Evolutionary conservation across 2,113 vertebrate species (phyloP), one percentile per base, ranked within the genome.

Genomic region (Bambusicola thoracicus): DNA sequence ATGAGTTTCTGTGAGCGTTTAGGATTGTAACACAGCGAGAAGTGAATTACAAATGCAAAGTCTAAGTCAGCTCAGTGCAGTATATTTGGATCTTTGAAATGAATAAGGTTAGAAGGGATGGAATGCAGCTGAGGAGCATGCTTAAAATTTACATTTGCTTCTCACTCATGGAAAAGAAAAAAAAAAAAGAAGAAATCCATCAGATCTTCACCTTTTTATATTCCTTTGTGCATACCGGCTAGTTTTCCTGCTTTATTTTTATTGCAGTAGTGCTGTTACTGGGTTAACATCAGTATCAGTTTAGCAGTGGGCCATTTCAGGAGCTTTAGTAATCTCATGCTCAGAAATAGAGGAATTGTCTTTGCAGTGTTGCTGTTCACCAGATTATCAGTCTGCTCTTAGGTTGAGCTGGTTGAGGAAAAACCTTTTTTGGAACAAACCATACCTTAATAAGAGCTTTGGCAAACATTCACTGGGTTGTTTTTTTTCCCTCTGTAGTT

Each of bases 131-230:
- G 83, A 93, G 49, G 13, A 92, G 6, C 40, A 32, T 21, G 11
- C 49, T 87, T 85, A 53, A 94, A 92, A 94, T 89, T 89, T 85
- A 61, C 29, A 65, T 86, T 87, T 87, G 56, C 30, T 94, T 93
- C 81, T 83, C 77, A 72, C n/a, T 88, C 29, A 34, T 32, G 34
- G 44, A 41, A 77, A 91, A 92, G 70, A 62, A 68, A 5, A 44
- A 74, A 88, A 81, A 86, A 77, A 61, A 69, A 2, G 3, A 86
- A 68, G 87, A 81, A 91, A 91, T 78, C 48, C 29, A n/a, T 63
- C 73, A 68, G 24, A 21, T 81, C 18, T 81, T 93, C 48, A 79
- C 21, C 22, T 10, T 81, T 86, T 87, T 74, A 11, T 76, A 44
- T 49, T 74, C 12, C 44, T 63, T 84, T 87, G 41, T 85, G 70